phyloP scores from a whole-genome alignment of 2,888 invertebrate genomes.

The Epiblema foenella region DNA sequence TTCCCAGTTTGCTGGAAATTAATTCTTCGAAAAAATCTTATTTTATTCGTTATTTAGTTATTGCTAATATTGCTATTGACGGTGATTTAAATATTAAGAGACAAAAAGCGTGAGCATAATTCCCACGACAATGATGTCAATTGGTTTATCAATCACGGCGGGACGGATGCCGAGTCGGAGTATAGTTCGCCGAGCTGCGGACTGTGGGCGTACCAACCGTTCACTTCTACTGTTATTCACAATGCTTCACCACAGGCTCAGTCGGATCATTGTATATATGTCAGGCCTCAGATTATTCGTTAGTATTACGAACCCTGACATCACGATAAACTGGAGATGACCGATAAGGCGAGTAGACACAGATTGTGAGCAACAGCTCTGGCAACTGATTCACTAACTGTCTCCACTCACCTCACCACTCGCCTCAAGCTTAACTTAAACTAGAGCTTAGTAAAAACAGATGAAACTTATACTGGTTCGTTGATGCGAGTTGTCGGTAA shows the following conservation, averaged over 20 bases:
- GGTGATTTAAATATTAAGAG: background rate
- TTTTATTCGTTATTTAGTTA: background rate
- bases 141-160: slow-evolving; percentile 79
- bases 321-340: background rate
- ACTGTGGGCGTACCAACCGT: slow-evolving; percentile 62
- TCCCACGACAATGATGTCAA: slow-evolving; percentile 81
- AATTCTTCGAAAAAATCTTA: too few relatives aligned
- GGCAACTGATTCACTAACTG: background rate
- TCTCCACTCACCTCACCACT: background rate
- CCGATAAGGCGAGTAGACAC: background rate
- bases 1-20: too few relatives aligned
- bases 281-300: background rate
- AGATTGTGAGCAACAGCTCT: background rate
- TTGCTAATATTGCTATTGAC: too few relatives aligned
- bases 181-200: slow-evolving; percentile 60
- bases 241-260: background rate
- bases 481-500: background rate
- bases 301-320: background rate
- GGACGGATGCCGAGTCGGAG: slow-evolving; percentile 73
- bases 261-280: background rate
- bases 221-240: slow-evolving; percentile 1
- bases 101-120: slow-evolving; percentile 52
- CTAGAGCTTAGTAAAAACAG: background rate
- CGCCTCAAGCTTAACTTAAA: background rate
- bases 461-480: background rate